These are phyloP conservation scores for Neoaliturus tenellus DNA, from an alignment of 2,888 invertebrate genomes.

Conservation along the genomic window DNA sequence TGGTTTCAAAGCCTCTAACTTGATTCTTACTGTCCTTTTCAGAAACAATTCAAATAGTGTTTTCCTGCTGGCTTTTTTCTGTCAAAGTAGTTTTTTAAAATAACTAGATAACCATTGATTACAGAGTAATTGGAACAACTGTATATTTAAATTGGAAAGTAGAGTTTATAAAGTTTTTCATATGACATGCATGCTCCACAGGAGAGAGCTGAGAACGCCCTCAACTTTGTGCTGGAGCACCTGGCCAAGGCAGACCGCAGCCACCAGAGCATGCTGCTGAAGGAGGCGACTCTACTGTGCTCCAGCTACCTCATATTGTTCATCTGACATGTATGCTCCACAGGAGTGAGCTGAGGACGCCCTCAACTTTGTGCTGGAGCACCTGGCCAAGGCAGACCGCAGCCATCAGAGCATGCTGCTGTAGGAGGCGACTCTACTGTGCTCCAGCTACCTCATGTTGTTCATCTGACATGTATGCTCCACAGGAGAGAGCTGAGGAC, in stretches of 20 bases:
- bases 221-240: constrained; percentile 88
- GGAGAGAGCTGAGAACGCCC: constrained; percentile 87
- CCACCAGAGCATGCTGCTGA: constrained; percentile 84
- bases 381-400: constrained; percentile 82
- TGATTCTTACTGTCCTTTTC: too few species aligned
- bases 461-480: constrained; percentile 76
- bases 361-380: constrained; percentile 87
- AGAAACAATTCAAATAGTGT: too few species aligned
- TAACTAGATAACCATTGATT: too few species aligned
- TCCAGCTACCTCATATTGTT: constrained; percentile 88
- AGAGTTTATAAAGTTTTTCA: too few species aligned
- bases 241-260: constrained; percentile 83
- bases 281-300: constrained; percentile 88
- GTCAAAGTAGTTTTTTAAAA: too few species aligned
- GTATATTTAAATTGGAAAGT: too few species aligned
- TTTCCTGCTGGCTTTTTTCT: too few species aligned
- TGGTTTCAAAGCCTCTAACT: too few species aligned
- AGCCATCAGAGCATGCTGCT: constrained; percentile 84
- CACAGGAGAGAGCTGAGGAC: constrained; percentile 86
- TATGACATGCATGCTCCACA: too few species aligned
- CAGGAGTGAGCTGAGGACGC: constrained; percentile 89
- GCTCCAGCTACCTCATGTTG: constrained; percentile 87
- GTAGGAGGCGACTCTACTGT: constrained; percentile 87
- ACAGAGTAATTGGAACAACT: too few species aligned
- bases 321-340: too few species aligned